These are phyloP conservation scores for Petrolisthes manimaculis DNA, from an alignment of 2,888 invertebrate genomes.

Conservation along the genomic window DNA sequence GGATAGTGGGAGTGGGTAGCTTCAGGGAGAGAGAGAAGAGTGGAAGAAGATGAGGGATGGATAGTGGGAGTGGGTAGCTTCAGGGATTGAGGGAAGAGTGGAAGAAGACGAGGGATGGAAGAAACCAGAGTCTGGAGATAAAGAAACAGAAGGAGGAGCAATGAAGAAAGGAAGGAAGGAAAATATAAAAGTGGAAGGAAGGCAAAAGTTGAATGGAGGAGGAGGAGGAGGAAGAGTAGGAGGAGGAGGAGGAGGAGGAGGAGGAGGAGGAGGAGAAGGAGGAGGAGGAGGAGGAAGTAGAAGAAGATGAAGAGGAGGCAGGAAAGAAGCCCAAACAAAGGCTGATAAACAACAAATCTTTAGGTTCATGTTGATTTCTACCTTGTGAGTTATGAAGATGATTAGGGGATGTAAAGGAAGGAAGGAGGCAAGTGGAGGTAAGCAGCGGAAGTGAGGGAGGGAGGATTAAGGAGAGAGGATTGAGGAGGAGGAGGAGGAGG, in stretches of 20 bases:
- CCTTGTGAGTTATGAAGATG: no score
- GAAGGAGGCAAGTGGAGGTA: no score
- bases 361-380: no score
- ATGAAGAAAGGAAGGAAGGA: neutral
- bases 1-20: neutral
- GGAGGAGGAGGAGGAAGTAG: neutral
- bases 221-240: neutral
- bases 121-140: neutral
- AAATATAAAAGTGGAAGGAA: neutral
- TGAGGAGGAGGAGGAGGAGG: no score
- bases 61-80: constrained; percentile 6
- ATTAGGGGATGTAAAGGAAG: no score
- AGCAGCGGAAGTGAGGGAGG: no score
- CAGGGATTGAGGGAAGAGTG: neutral
- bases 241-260: neutral
- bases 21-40: neutral
- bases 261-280: neutral
- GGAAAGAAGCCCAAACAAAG: no score
- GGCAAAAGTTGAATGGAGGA: neutral
- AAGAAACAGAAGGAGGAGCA: neutral
- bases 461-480: no score
- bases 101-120: neutral
- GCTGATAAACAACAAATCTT: no score
- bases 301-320: neutral
- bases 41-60: neutral